Conservation (phyloP, 2,888 invertebrate species). For the Pristionchus maxplancki region DNA sequence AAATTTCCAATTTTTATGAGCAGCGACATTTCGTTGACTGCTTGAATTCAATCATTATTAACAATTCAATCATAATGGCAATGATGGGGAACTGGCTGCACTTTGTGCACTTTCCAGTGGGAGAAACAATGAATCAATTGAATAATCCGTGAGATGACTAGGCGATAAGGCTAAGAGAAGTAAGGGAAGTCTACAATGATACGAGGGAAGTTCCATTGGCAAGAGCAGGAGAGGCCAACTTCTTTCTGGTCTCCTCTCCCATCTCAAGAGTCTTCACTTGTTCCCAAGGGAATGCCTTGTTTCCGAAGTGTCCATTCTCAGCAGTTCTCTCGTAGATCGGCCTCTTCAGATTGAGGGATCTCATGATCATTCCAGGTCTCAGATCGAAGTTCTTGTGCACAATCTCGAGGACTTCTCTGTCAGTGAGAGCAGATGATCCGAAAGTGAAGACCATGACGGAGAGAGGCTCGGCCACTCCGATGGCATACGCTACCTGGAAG, state of each 20-base stretch:
- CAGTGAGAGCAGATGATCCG: slow-evolving; percentile 89
- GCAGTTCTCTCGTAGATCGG: slow-evolving; percentile 69
- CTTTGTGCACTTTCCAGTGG: slow-evolving; percentile 1
- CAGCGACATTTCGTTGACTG: slow-evolving; percentile 25
- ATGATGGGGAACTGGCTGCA: slow-evolving; percentile 5
- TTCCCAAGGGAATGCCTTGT: slow-evolving; percentile 87
- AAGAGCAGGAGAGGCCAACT: not conserved
- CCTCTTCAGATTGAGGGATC: slow-evolving; percentile 77
- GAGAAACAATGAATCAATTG: slow-evolving; percentile 5
- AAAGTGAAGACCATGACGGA: slow-evolving; percentile 97
- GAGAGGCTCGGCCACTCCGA: slow-evolving; percentile 95
- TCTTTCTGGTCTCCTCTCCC: slow-evolving; percentile 2
- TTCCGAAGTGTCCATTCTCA: slow-evolving; percentile 67
- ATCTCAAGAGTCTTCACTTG: slow-evolving; percentile 86
- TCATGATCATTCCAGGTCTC: slow-evolving; percentile 96
- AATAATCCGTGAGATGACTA: slow-evolving; percentile 5
- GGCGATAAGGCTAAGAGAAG: not conserved
- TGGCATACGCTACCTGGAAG: slow-evolving; percentile 84
- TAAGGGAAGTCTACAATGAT: not conserved
- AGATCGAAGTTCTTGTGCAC: slow-evolving; percentile 96
- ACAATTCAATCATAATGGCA: slow-evolving; percentile 36
- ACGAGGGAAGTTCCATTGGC: slow-evolving; percentile 19
- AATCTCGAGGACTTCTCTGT: slow-evolving; percentile 88
- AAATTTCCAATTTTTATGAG: not conserved
- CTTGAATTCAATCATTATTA: slow-evolving; percentile 27